Base-by-base conservation (phyloP, 2,888 invertebrate genomes). In the Drymonia ruficornis region DNA sequence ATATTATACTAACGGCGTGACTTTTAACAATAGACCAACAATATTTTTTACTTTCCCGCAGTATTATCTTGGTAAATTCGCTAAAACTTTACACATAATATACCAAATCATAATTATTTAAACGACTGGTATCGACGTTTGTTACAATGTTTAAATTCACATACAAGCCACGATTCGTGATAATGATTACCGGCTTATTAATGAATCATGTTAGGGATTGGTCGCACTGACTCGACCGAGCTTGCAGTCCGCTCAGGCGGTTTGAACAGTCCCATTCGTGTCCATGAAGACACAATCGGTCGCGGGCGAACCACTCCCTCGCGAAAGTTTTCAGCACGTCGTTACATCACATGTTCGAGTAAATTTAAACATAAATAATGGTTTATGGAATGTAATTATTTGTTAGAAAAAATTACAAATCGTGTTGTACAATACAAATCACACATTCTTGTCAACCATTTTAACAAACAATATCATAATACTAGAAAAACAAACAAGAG, bases 61-160 rank as follows among this genome's bases (percentile, higher is more conserved):
- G 73, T 63, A 72, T 74, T 69, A 72, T 76, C 63, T 61, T 76
- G 73, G 72, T 74, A 76, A 77, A 78, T 77, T 80, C 68, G 74
- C 81, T 82, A 84, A 72, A 75, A 76, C 63, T 79, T 76, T 81
- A 81, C 75, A 77, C 70, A 73, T 59, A 77, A 75, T 78, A 71
- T 76, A 71, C 61, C 52, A 78, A 80, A 76, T 63, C 63, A 74
- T 23, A 13, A 19, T 9, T 63, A 61, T 64, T 63, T 49, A 65
- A 72, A 58, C 61, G 52, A 61, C 52, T 60, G 50, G 55, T 53
- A 56, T 62, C 19, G 48, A 61, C 18, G 43, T 52, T 50, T 55
- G 57, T 61, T 54, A 60, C 28, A 55, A 59, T 65, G 49, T 63
- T 59, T 62, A 63, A 63, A 71, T 60, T 65, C 59, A 58, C 59